Percentiles rank a stretch among this genome's conserved stretches.
These are phyloP conservation scores for Pheosia tremula DNA, from an alignment of 2,888 invertebrate genomes.

Conservation along the genomic window DNA sequence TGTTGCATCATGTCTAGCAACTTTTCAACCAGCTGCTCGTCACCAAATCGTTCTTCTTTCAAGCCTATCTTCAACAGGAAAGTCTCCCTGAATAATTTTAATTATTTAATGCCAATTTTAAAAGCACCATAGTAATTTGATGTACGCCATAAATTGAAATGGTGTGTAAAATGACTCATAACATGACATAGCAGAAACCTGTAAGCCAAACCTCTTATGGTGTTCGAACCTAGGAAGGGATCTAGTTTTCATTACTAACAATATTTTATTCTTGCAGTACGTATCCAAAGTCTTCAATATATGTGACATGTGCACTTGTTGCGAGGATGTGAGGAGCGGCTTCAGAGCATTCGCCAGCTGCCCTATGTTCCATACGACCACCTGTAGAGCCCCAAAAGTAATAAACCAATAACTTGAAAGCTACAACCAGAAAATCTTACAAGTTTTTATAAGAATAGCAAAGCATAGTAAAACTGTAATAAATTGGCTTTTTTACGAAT, in stretches of 20 bases:
- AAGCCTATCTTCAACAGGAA: constrained; percentile 84
- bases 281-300: constrained; percentile 75
- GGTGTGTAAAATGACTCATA: too few species aligned
- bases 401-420: not conserved
- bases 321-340: constrained; percentile 72
- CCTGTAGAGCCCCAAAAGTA: constrained; percentile 46
- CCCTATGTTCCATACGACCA: constrained; percentile 86
- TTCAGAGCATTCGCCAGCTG: constrained; percentile 85
- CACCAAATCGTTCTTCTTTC: constrained; percentile 74
- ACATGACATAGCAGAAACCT: too few species aligned
- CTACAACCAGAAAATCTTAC: too few species aligned
- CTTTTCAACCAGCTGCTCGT: constrained; percentile 77
- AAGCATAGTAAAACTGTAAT: not conserved
- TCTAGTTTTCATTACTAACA: constrained; percentile 55
- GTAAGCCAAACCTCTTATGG: too few species aligned
- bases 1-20: constrained; percentile 86
- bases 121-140: not conserved
- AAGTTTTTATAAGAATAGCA: too few species aligned
- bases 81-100: constrained; percentile 59
- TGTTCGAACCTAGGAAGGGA: not conserved
- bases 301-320: constrained; percentile 73
- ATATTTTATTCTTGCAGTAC: constrained; percentile 77
- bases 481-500: too few species aligned
- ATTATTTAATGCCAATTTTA: not conserved
- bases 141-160: too few species aligned